Percentiles rank a stretch among this genome's conserved stretches.
phyloP scores from a whole-genome alignment of 1,140 invertebrate species.

The Euglossa dilemma region DNA sequence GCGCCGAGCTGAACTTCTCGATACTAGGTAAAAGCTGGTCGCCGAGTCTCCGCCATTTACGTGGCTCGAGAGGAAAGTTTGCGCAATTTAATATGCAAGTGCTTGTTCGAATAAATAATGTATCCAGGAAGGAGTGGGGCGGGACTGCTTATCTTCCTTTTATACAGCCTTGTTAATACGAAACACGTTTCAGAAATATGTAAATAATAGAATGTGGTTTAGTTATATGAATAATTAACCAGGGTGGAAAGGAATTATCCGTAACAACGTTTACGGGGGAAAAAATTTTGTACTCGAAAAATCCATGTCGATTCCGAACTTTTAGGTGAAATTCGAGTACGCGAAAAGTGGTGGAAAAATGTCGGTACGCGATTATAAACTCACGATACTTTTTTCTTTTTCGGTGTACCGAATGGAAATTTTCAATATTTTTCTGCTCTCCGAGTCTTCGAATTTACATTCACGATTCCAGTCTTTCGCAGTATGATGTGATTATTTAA shows the following conservation, averaged over 20 bases:
- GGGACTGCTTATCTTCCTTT: not conserved
- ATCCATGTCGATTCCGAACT: not conserved
- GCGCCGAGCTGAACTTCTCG: not conserved
- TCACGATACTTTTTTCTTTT: no score
- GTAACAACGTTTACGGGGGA: not conserved
- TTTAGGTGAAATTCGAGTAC: no score
- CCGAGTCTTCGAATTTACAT: no score
- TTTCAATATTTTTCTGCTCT: no score
- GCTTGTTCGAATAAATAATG: conserved; percentile 39
- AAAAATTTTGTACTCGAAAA: not conserved
- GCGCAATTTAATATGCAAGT: conserved; percentile 50
- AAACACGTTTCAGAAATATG: not conserved
- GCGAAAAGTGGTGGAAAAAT: not conserved
- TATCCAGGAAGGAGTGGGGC: not conserved
- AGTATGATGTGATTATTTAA: no score
- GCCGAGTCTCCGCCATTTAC: conserved; percentile 27
- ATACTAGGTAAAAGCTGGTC: conserved; percentile 3
- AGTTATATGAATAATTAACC: not conserved
- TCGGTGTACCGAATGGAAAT: no score
- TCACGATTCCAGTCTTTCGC: no score
- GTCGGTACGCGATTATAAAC: not conserved
- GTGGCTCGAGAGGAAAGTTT: conserved; percentile 44
- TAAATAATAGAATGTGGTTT: not conserved
- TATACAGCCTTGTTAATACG: conserved; percentile 19
- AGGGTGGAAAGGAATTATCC: not conserved